Evolutionary conservation across 2,797 vertebrate species (phyloP), one percentile per base, ranked within the genome.

Genomic region (Dendrocincla tyrannina): DNA sequence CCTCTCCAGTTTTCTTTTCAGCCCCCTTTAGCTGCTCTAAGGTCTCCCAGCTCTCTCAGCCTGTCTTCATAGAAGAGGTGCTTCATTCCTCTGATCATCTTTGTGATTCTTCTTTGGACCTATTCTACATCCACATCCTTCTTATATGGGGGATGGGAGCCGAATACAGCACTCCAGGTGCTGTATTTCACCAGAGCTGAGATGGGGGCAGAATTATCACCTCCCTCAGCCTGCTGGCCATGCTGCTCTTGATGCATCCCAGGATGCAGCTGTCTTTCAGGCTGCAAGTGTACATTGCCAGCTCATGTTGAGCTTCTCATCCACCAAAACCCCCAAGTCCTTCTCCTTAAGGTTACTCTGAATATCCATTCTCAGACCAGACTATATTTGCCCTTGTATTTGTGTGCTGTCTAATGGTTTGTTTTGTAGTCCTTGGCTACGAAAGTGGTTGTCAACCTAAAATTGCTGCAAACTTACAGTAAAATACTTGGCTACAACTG

Each of bases 381-480:
- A 5, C n/a, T 32, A 4, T 24, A 18, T 28, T 70, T 50, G 27
- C 23, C 15, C 27, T n/a, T 33, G 17, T 16, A 9, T 52, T 64
- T 58, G 0, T 32, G 6, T 16, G 4, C 10, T 46, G 3, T 8
- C 17, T 52, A 47, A 0, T 1, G 17, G 6, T 10, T 27, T 16
- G 12, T 35, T 81, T 66, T 80, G 22, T 23, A 50, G 12, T 39
- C 47, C 13, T 70, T 46, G 11, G 5, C 15, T 59, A 24, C 11
- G 7, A 39, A 69, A 73, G 13, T 46, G 14, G 4, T 30, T 59
- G 6, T 28, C 39, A 62, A 30, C 55, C 22, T 46, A 32, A 2
- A 17, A 32, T 6, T 24, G 7, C 37, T 49, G 22, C 28, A 58
- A 92, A 87, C 66, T 44, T 70, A 15, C 16, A 15, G 14, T 13